A percentile compares a stretch with the other conserved stretches of the same genome.
Conservation (phyloP, 1,140 invertebrate species). For the Paramacrobiotus metropolitanus region DNA sequence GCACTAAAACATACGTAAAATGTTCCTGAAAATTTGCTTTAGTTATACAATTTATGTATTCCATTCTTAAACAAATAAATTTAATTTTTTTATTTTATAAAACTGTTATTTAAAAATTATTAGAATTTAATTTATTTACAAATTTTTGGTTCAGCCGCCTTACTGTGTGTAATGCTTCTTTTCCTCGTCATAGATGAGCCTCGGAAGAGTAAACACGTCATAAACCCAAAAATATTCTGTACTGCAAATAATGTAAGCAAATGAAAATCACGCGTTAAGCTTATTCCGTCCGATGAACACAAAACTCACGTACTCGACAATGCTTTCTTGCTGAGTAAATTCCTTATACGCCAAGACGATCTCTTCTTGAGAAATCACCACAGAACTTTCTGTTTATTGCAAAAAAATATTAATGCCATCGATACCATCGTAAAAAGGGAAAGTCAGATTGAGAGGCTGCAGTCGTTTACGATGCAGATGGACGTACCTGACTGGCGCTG, state of each 20-base stretch:
- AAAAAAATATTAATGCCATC: background rate
- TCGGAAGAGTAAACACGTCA: background rate
- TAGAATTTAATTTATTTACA: too few relatives aligned
- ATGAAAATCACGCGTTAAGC: too few relatives aligned
- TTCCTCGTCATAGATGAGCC: background rate
- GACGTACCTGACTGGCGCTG: background rate
- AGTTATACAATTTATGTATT: too few relatives aligned
- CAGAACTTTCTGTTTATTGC: background rate
- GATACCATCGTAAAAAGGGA: background rate
- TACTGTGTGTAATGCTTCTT: constrained; percentile 1
- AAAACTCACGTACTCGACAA: background rate
- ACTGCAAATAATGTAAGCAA: too few relatives aligned
- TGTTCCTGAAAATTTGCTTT: too few relatives aligned
- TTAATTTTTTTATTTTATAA: too few relatives aligned
- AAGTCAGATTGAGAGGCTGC: background rate
- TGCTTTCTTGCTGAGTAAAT: background rate
- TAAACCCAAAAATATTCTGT: constrained; percentile 2
- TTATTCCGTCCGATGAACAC: too few relatives aligned
- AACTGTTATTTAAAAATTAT: too few relatives aligned
- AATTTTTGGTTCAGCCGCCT: too few relatives aligned
- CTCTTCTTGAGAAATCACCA: background rate
- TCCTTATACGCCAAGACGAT: background rate
- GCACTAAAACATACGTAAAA: background rate
- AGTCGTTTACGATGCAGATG: too few relatives aligned
- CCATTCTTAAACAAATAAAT: too few relatives aligned